A percentile compares a stretch with the other conserved stretches of the same genome.
phyloP scores from a whole-genome alignment of 92 coral and sea anemone species.

The Palythoa grandiflora region DNA sequence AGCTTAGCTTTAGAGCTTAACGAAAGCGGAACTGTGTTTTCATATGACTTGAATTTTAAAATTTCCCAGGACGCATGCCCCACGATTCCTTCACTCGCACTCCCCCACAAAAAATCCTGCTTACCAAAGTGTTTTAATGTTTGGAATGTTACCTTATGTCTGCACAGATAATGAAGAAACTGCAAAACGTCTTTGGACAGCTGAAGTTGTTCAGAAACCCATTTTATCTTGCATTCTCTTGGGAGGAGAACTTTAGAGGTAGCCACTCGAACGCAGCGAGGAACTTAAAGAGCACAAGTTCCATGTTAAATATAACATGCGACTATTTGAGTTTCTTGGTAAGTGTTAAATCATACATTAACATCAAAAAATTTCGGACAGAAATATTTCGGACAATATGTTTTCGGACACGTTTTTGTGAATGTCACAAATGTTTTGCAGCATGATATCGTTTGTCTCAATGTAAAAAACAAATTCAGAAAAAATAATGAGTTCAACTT shows the following conservation, averaged over 20 bases:
- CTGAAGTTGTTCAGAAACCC: conserved; percentile 5
- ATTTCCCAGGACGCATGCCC: too few relatives aligned
- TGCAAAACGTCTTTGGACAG: background rate
- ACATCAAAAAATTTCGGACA: too few relatives aligned
- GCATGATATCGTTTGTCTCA: too few relatives aligned
- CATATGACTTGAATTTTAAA: too few relatives aligned
- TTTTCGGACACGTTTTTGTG: too few relatives aligned
- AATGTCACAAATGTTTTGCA: too few relatives aligned
- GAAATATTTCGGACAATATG: too few relatives aligned
- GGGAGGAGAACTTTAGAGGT: conserved; percentile 14
- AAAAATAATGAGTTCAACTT: too few relatives aligned
- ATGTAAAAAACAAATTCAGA: too few relatives aligned
- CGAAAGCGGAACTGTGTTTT: too few relatives aligned
- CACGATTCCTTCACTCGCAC: too few relatives aligned
- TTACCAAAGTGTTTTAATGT: background rate
- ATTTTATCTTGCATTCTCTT: conserved; percentile 22
- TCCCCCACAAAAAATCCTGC: background rate
- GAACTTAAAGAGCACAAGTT: background rate
- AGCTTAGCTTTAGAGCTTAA: too few relatives aligned
- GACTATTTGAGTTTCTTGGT: background rate
- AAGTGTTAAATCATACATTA: background rate
- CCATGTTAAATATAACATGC: background rate
- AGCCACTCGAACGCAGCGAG: background rate
- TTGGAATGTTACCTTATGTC: background rate
- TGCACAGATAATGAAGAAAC: conserved; percentile 6